These are phyloP conservation scores for Porites lobata DNA, from an alignment of 92 coral and sea anemone species.

Conservation along the genomic window DNA sequence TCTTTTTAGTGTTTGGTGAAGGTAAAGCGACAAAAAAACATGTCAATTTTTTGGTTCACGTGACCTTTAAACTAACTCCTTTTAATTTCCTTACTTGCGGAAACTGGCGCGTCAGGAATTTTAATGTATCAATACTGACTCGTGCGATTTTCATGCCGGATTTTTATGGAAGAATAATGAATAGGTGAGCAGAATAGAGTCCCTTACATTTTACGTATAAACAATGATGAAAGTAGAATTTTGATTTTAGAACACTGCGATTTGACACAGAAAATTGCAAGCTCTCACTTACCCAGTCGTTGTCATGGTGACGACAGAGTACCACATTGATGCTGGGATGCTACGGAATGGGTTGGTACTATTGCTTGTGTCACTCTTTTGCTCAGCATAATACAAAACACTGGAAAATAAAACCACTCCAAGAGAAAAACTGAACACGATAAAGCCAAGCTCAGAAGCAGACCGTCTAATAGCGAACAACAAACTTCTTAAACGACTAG, in stretches of 20 bases:
- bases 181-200: too few species aligned
- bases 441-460: conserved; percentile 92
- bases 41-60: too few species aligned
- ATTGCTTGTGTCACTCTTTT: conserved; percentile 17
- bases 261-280: background rate
- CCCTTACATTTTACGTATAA: too few species aligned
- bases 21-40: too few species aligned
- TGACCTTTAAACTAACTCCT: too few species aligned
- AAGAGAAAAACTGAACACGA: conserved; percentile 81
- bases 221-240: too few species aligned
- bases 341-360: conserved; percentile 75
- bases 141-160: too few species aligned
- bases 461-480: conserved; percentile 90
- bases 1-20: too few species aligned
- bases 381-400: conserved; percentile 83
- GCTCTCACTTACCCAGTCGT: conserved; percentile 87
- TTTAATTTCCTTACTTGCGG: too few species aligned
- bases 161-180: too few species aligned
- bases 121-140: too few species aligned
- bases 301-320: conserved; percentile 98
- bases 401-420: conserved; percentile 91
- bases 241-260: background rate
- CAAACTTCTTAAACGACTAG: conserved; percentile 87
- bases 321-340: conserved; percentile 99
- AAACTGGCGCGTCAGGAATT: too few species aligned